Evolutionary conservation across 2,113 vertebrate genomes (phyloP).

Genomic region (Lucifuga dentata): DNA sequence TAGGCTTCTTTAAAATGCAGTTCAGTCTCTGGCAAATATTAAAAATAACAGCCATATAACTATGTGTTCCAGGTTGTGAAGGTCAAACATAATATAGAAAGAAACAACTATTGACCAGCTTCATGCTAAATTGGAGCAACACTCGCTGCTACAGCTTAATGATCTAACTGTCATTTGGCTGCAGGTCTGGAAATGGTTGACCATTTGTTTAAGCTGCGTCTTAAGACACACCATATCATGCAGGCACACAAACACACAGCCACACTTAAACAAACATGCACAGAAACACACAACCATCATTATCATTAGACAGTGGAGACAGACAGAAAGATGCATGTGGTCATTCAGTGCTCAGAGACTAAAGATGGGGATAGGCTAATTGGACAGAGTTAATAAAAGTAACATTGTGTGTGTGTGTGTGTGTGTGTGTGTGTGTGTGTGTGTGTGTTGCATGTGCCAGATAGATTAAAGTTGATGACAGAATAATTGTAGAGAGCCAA

Average conservation of each 20-base stretch:
- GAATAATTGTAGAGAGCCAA: constrained; percentile 62
- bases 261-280: constrained; percentile 21
- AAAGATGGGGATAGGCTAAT: constrained; percentile 66
- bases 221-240: constrained; percentile 60
- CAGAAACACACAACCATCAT: constrained; percentile 45
- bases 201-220: constrained; percentile 63
- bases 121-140: constrained; percentile 69
- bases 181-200: constrained; percentile 65
- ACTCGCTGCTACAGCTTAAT: constrained; percentile 63
- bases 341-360: constrained; percentile 51
- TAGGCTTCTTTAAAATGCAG: constrained; percentile 11
- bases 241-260: constrained; percentile 39
- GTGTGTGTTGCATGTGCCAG: constrained; percentile 28
- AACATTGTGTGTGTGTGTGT: constrained; percentile 22
- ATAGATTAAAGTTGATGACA: constrained; percentile 68
- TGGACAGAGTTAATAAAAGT: constrained; percentile 45
- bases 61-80: constrained; percentile 53
- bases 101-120: constrained; percentile 43
- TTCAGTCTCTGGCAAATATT: constrained; percentile 38
- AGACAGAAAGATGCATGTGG: constrained; percentile 71
- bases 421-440: constrained; percentile 13
- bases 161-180: constrained; percentile 71
- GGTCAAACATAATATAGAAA: constrained; percentile 56
- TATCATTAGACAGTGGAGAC: constrained; percentile 68
- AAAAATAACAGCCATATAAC: constrained; percentile 38